These are phyloP conservation scores for Ispidina lecontei DNA, from an alignment of 2,797 vertebrate genomes.

Conservation along the genomic window DNA sequence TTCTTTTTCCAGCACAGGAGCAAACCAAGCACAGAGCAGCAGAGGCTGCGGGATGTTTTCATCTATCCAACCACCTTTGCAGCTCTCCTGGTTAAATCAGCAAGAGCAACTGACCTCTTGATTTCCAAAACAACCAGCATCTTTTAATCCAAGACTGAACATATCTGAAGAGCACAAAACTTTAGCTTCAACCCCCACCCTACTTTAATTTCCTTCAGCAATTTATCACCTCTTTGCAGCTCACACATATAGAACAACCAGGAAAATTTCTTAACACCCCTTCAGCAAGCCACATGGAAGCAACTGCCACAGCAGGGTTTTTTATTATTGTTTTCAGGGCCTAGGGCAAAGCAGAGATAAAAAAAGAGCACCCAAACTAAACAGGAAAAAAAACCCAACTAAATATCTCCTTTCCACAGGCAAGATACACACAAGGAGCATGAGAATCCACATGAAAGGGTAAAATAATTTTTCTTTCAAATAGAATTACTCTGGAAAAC, in stretches of 20 bases:
- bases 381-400: background rate
- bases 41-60: conserved; percentile 10
- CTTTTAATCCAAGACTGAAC: conserved; percentile 23
- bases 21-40: background rate
- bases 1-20: background rate
- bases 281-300: conserved; percentile 73
- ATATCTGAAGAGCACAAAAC: conserved; percentile 44
- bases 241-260: conserved; percentile 79
- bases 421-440: background rate
- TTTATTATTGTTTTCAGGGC: conserved; percentile 71
- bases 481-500: background rate
- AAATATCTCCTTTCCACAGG: conserved; percentile 31
- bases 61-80: background rate
- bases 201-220: conserved; percentile 82
- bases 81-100: conserved; percentile 52
- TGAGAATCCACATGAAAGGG: conserved; percentile 27
- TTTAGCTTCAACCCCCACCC: conserved; percentile 29
- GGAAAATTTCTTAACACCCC: conserved; percentile 79
- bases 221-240: conserved; percentile 81
- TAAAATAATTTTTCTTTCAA: background rate
- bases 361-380: conserved; percentile 37
- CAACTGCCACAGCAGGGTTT: conserved; percentile 66
- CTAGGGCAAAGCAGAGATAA: conserved; percentile 57
- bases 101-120: conserved; percentile 53
- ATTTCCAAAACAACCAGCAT: conserved; percentile 61